Base-by-base conservation (phyloP, 2,797 vertebrate species). In the Etheostoma perlongum region DNA sequence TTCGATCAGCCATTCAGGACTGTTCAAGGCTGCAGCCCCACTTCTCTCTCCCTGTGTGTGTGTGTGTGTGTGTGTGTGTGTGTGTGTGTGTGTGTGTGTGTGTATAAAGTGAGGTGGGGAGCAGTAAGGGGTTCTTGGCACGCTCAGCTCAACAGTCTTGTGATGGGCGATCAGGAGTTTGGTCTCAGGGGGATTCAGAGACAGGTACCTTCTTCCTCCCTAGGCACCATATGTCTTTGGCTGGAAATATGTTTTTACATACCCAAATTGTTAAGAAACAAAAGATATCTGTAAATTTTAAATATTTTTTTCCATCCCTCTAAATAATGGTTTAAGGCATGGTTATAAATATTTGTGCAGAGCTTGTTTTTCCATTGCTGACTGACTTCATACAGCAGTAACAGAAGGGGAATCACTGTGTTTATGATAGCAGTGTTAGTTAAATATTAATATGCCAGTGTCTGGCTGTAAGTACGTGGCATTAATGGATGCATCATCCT, bases 131-230 rank as follows among this genome's bases (percentile, higher is more conserved):
- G 81, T 76, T 90, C 85, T 88, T 93, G 93, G 93, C 88, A 79
- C 67, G 93, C 88, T 78, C 67, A 54, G 88, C 74, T 79, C 30
- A 6, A 55, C 51, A 60, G 92, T 94, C 94, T 95, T 94, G 92
- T 95, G 94, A 95, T 81, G 58, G 67, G 61, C 81, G 76, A 88
- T 89, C 90, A 91, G 87, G 69, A 67, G 83, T 80, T 89, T 86
- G 65, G 85, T 91, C 86, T 86, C 78, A 70, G 54, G 59, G 63
- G 63, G 72, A 80, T 67, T 84, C 6, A 67, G 67, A 55, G 72
- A 58, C 69, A 47, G 78, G 82, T 81, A 76, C 59, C n/a, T 4
- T 74, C 49, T 44, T 72, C 69, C 44, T 61, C 54, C 51, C 58
- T 21, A 12, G 14, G n/a, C 11, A 21, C 14, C 13, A 18, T 19